Base-by-base conservation (phyloP, 2,113 vertebrate genomes). In the Aspidoscelis tigris region DNA sequence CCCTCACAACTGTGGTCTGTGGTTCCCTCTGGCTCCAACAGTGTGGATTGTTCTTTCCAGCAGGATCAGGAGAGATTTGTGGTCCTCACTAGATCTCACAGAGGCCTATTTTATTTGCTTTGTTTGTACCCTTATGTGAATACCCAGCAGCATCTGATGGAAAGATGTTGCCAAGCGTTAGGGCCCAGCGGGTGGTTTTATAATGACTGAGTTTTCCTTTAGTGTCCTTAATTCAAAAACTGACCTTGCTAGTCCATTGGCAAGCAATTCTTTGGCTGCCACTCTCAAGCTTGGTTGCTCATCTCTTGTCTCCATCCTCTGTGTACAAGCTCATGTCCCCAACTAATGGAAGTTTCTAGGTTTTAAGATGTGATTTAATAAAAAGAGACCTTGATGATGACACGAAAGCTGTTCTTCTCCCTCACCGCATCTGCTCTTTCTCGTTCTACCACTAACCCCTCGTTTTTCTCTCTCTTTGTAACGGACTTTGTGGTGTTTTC, bases 351-450 rank as follows among this genome's bases (percentile, higher is more conserved):
- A 72, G 64, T 86, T 89, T 86, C 81, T 76, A 83, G 81, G 78
- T 70, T 88, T 91, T 87, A 85, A 91, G 80, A 79, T 0, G 12
- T 82, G 74, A 70, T 89, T 91, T 89, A 93, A 92, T 94, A 92
- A 93, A 94, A 85, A 76, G 58, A 85, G 77, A 77, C 91, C 89
- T 86, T 92, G 90, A 87, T 76, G 71, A 91, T 79, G 90, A 55
- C 21, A 39, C 43, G 3, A 0, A 1, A n/a, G 2, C 53, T 53
- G 1, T 71, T 47, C 24, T 50, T 58, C 8, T 53, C 20, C 7
- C 12, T 0, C 26, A 2, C 33, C 16, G 2, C 64, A 8, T 64
- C 41, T 68, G 6, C 22, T 18, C 64, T 22, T 21, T 43, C 58
- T 18, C 44, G 21, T 18, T 22, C 22, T 44, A 20, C 66, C 61